phyloP scores from a whole-genome alignment of 2,797 vertebrate genomes.

The Sciurus carolinensis region DNA sequence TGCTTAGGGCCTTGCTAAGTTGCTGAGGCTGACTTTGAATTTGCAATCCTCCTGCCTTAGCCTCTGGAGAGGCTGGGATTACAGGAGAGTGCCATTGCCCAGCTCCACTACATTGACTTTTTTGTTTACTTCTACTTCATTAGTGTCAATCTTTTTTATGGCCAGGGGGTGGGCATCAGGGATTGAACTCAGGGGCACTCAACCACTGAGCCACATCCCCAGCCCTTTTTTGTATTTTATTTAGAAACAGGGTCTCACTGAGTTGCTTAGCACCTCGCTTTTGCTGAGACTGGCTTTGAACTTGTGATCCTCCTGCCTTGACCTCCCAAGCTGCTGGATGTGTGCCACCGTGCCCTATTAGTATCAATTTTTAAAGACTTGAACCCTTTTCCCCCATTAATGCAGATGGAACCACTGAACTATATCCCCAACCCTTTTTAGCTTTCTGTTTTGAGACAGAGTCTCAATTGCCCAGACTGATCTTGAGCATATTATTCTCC shows the following conservation, averaged over 20 bases:
- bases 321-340: background rate
- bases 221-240: background rate
- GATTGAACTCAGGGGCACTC: background rate
- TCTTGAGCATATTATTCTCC: background rate
- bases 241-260: background rate
- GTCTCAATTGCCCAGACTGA: background rate
- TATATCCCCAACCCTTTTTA: background rate
- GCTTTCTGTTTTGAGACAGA: background rate
- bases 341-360: background rate
- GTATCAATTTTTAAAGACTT: background rate
- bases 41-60: too few species aligned
- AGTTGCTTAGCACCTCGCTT: background rate
- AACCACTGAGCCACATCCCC: too few species aligned
- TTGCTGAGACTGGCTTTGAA: background rate
- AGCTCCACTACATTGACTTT: background rate
- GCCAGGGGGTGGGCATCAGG: background rate
- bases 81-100: too few species aligned
- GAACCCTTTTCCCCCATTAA: background rate
- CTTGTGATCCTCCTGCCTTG: background rate
- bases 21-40: too few species aligned
- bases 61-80: too few species aligned
- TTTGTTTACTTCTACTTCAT: constrained; percentile 28
- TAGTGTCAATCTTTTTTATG: background rate
- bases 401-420: background rate
- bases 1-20: too few species aligned